Conservation (phyloP, 2,888 invertebrate species). For the Andricus quercusramuli region DNA sequence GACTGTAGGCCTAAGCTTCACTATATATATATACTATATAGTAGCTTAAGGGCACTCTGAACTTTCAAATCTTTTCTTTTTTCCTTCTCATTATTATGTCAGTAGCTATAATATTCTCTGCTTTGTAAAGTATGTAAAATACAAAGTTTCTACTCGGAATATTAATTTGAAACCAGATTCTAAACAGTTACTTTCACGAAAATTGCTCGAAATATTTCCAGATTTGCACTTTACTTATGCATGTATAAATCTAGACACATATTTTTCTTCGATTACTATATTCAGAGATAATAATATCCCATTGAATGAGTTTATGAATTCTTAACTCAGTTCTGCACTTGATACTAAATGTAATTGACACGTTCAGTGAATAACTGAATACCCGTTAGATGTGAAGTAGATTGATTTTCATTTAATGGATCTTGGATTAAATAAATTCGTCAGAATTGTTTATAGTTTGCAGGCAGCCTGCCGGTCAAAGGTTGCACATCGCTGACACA, state of each 20-base stretch:
- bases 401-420: conserved; percentile 36
- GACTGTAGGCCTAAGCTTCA: conserved; percentile 31
- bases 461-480: conserved; percentile 25
- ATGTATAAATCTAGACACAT: not conserved
- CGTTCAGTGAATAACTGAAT: not conserved
- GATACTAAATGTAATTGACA: not conserved
- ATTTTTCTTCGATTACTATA: not conserved
- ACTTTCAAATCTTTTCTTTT: conserved; percentile 39
- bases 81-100: not conserved
- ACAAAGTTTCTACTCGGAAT: not conserved
- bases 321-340: not conserved
- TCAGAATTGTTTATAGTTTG: conserved; percentile 32
- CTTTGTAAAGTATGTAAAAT: not conserved
- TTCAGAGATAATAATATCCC: not conserved
- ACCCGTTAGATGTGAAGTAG: conserved; percentile 9
- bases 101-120: conserved; percentile 8
- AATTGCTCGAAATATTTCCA: not conserved
- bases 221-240: not conserved
- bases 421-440: conserved; percentile 17
- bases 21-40: not conserved
- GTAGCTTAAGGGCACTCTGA: conserved; percentile 39
- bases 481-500: conserved; percentile 41
- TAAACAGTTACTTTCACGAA: not conserved
- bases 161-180: not conserved
- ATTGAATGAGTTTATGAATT: not conserved